These are phyloP conservation scores for Pogonocherus hispidulus DNA, from an alignment of 2,888 invertebrate species.

Conservation along the genomic window DNA sequence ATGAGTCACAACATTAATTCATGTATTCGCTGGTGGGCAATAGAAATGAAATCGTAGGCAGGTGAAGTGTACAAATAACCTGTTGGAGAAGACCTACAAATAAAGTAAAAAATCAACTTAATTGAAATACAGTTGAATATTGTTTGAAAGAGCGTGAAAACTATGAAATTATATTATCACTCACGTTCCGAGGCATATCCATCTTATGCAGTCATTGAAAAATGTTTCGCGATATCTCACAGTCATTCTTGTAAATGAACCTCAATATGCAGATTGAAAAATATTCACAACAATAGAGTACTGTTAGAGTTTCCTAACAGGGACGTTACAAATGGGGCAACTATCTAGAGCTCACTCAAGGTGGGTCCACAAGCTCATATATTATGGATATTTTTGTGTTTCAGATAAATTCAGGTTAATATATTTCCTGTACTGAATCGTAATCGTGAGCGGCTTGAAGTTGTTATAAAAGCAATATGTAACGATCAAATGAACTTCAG, in stretches of 20 bases:
- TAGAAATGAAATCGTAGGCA: conserved; percentile 36
- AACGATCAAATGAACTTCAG: too few species aligned
- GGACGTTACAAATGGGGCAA: conserved; percentile 26
- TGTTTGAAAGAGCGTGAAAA: conserved; percentile 37
- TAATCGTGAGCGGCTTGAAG: too few species aligned
- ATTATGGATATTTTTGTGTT: neutral
- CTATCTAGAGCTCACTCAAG: conserved; percentile 5
- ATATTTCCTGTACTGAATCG: neutral
- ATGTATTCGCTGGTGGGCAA: conserved; percentile 34
- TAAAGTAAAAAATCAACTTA: conserved; percentile 16
- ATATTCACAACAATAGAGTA: conserved; percentile 26
- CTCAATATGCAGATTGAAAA: conserved; percentile 37
- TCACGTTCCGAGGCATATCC: conserved; percentile 12
- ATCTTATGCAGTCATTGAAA: conserved; percentile 26
- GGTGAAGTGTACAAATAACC: conserved; percentile 36
- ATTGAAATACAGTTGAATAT: conserved; percentile 32
- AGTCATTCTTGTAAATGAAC: conserved; percentile 52
- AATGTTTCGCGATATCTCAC: conserved; percentile 42
- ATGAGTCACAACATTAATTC: conserved; percentile 42
- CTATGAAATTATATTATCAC: conserved; percentile 29
- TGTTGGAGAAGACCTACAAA: conserved; percentile 29
- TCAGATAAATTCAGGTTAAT: neutral
- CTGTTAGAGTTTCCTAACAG: conserved; percentile 24
- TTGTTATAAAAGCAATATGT: too few species aligned
- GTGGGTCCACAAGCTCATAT: neutral